These are phyloP conservation scores for Achlya flavicornis DNA, from an alignment of 2,888 invertebrate species.

Conservation along the genomic window DNA sequence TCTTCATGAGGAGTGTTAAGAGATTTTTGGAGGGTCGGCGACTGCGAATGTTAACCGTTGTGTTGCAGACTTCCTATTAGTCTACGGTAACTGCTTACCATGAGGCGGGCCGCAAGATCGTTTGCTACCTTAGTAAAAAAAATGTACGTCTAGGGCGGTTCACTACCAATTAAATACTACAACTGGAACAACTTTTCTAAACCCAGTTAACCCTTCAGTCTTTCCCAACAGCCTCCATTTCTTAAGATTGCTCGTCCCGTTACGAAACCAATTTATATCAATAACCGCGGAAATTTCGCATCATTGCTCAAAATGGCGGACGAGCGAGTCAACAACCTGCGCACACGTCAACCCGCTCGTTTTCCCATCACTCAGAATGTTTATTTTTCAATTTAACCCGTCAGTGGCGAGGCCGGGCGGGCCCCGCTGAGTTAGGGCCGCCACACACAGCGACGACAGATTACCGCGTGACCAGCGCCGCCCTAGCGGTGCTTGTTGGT, in stretches of 20 bases:
- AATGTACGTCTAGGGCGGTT: too few species aligned
- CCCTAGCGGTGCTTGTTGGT: constrained; percentile 24
- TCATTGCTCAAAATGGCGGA: constrained; percentile 17
- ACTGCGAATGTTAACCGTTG: too few species aligned
- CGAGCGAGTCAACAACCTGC: constrained; percentile 65
- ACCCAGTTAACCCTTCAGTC: background rate
- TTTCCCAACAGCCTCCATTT: background rate
- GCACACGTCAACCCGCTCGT: constrained; percentile 50
- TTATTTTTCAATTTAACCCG: constrained; percentile 82
- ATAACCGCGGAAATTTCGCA: constrained; percentile 20
- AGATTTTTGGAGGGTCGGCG: too few species aligned
- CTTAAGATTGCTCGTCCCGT: constrained; percentile 13
- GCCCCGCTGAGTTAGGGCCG: constrained; percentile 75
- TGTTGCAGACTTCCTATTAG: too few species aligned
- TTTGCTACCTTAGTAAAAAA: too few species aligned
- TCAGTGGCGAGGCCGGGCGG: constrained; percentile 61
- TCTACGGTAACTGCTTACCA: too few species aligned
- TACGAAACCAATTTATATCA: constrained; percentile 32
- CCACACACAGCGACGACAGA: constrained; percentile 80
- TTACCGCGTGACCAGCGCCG: constrained; percentile 55
- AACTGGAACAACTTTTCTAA: background rate
- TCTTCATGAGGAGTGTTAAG: too few species aligned
- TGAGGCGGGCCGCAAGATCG: too few species aligned
- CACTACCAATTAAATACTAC: too few species aligned
- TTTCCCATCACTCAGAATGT: constrained; percentile 75